Percentiles rank a stretch among this genome's conserved stretches.
Conservation (phyloP, 2,797 vertebrate species). For the Hypotaenidia philippensis region DNA sequence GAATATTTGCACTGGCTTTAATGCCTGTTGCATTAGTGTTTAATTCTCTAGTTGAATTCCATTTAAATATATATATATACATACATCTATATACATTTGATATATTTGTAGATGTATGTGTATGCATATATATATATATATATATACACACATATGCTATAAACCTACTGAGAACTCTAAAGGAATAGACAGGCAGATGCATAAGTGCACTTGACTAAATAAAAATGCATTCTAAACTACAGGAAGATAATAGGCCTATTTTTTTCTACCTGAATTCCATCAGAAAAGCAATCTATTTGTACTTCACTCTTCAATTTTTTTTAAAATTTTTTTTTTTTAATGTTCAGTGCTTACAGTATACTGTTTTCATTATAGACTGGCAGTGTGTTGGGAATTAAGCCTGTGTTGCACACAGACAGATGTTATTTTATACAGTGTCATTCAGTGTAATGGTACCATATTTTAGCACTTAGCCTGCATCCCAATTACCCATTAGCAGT, state of each 20-base stretch:
- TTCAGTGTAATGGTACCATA: constrained; percentile 26
- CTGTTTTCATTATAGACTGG: constrained; percentile 20
- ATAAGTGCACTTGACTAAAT: neutral
- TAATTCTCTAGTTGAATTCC: neutral
- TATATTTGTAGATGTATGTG: neutral
- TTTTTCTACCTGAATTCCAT: neutral
- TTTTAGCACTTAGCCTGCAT: constrained; percentile 52
- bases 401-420: constrained; percentile 2
- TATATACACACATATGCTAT: neutral
- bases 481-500: constrained; percentile 24
- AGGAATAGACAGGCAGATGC: neutral
- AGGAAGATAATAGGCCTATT: neutral
- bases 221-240: neutral
- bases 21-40: neutral
- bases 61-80: neutral
- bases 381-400: constrained; percentile 25
- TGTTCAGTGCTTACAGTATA: neutral
- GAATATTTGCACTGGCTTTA: neutral
- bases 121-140: no score
- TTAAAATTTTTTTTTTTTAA: neutral
- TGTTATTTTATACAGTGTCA: constrained; percentile 50
- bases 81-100: no score
- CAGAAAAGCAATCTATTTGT: neutral
- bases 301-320: neutral
- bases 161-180: neutral